Percentiles rank a stretch among this genome's conserved stretches.
Evolutionary conservation across 2,113 vertebrate genomes (phyloP).

Genomic region (Xiphophorus maculatus): DNA sequence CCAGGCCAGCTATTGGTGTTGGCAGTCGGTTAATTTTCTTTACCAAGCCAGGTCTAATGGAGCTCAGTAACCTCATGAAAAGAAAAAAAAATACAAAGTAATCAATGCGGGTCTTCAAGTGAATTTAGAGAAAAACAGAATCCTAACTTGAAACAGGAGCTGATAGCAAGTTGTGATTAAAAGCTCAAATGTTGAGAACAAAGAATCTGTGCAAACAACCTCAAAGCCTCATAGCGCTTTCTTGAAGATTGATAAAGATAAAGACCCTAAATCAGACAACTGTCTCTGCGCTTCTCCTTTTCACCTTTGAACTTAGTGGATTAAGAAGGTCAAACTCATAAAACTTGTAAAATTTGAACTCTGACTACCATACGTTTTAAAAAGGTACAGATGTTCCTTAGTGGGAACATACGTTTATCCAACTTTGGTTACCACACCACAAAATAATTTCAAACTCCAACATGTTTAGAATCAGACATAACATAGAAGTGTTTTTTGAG

Average conservation of each 20-base stretch:
- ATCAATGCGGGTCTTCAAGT: neutral
- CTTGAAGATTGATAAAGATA: constrained; percentile 15
- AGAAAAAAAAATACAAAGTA: constrained; percentile 4
- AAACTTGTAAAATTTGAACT: neutral
- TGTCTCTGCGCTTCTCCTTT: neutral
- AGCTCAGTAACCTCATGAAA: constrained; percentile 89
- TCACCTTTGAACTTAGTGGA: neutral
- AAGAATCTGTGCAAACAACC: neutral
- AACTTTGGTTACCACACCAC: neutral
- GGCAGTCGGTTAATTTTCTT: constrained; percentile 96
- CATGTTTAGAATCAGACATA: no score
- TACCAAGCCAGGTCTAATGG: constrained; percentile 92
- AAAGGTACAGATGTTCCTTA: neutral
- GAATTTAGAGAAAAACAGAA: neutral
- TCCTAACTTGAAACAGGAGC: neutral
- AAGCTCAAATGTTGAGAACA: neutral
- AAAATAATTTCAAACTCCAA: no score
- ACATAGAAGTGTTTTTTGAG: no score
- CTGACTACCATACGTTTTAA: neutral
- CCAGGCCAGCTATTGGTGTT: constrained; percentile 93
- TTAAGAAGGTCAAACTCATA: neutral
- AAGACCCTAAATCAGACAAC: constrained; percentile 19
- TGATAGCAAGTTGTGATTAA: neutral
- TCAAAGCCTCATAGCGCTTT: constrained; percentile 6
- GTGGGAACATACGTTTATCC: neutral